Conservation (phyloP, 2,113 vertebrate species). For the Bambusicola thoracicus region DNA sequence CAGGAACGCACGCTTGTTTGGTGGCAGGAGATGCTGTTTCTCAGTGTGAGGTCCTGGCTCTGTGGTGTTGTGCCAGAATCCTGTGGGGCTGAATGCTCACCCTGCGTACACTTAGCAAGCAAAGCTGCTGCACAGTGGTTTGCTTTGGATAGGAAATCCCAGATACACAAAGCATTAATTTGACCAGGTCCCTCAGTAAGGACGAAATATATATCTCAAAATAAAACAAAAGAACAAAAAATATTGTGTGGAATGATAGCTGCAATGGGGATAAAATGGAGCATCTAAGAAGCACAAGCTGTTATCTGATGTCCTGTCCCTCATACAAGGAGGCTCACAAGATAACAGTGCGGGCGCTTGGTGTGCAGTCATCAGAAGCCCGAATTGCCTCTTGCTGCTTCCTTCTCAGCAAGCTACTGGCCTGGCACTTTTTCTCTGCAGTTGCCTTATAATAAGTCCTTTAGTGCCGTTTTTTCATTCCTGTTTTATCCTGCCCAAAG, state of each 20-base stretch:
- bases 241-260: background rate
- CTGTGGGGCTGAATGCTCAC: background rate
- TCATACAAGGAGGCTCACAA: background rate
- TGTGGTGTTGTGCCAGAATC: accelerated
- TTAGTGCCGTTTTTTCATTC: background rate
- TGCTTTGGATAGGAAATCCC: background rate
- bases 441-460: background rate
- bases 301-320: background rate
- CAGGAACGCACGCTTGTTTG: accelerated
- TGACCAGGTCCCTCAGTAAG: background rate
- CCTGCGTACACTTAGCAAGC: background rate
- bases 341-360: background rate
- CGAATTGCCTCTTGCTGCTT: background rate
- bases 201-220: background rate
- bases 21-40: background rate
- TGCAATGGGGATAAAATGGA: background rate
- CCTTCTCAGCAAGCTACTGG: background rate
- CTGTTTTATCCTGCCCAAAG: background rate
- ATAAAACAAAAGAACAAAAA: background rate
- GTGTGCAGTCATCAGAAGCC: conserved; percentile 9
- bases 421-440: background rate
- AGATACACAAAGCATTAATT: background rate
- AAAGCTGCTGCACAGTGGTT: background rate
- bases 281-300: background rate
- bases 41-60: background rate